These are phyloP conservation scores for Pollenia griseotomentosa DNA, from an alignment of 2,888 invertebrate genomes.

Conservation along the genomic window DNA sequence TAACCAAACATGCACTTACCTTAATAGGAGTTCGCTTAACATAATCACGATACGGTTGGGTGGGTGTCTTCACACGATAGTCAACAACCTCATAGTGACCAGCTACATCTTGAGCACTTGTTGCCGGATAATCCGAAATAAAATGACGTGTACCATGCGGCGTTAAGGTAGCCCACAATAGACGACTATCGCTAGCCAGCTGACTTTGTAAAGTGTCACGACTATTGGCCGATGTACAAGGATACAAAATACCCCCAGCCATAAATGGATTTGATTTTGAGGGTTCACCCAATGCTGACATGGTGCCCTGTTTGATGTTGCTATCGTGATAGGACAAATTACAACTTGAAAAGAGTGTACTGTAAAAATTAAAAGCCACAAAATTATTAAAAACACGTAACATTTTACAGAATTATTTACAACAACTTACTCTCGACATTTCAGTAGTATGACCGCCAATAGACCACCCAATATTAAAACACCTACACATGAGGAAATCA, in stretches of 20 bases:
- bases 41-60: conserved; percentile 80
- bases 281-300: conserved; percentile 85
- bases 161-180: conserved; percentile 93
- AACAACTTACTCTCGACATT: conserved; percentile 90
- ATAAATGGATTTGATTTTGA: conserved; percentile 84
- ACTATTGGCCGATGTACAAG: conserved; percentile 85
- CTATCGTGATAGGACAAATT: conserved; percentile 83
- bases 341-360: conserved; percentile 79
- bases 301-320: conserved; percentile 86
- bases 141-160: conserved; percentile 93
- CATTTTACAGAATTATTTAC: neutral
- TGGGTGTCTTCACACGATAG: conserved; percentile 81
- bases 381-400: conserved; percentile 5
- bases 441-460: conserved; percentile 90
- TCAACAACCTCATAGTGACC: conserved; percentile 90
- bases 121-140: conserved; percentile 86
- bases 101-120: conserved; percentile 82
- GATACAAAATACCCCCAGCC: conserved; percentile 87
- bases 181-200: conserved; percentile 87
- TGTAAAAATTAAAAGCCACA: conserved; percentile 39
- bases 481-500: conserved; percentile 92
- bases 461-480: conserved; percentile 92
- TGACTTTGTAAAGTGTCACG: conserved; percentile 84
- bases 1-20: conserved; percentile 75
- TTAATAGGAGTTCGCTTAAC: conserved; percentile 82